These are phyloP conservation scores for Manduca sexta DNA, from an alignment of 1,140 invertebrate genomes.

Conservation along the genomic window DNA sequence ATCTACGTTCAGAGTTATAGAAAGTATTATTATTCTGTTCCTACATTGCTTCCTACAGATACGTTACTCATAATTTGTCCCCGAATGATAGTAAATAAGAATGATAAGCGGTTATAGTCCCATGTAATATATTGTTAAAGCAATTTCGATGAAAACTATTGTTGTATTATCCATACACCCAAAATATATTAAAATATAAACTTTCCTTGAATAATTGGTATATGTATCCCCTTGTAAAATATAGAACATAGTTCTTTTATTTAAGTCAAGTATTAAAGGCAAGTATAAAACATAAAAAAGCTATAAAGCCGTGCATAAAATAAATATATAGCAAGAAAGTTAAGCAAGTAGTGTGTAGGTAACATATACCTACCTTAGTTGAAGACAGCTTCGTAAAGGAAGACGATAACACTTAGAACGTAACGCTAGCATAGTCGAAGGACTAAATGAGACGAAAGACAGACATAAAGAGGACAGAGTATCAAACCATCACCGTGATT, in stretches of 20 bases:
- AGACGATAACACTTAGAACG: constrained; percentile 1
- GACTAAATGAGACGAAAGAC: constrained; percentile 18
- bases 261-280: no score
- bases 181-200: no score
- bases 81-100: no score
- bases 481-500: constrained; percentile 70
- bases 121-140: no score
- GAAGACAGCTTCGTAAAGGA: constrained; percentile 26
- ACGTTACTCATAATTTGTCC: no score
- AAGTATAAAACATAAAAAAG: not conserved
- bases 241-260: not conserved
- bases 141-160: no score
- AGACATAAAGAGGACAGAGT: constrained; percentile 37
- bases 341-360: constrained; percentile 10
- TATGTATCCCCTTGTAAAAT: no score
- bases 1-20: constrained; percentile 7
- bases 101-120: no score
- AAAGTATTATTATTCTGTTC: not conserved
- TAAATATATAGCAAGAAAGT: constrained; percentile 26
- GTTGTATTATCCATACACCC: no score
- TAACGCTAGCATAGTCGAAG: constrained; percentile 5
- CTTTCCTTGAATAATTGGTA: no score
- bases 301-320: constrained; percentile 29
- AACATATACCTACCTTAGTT: constrained; percentile 43
- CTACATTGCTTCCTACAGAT: no score